Evolutionary conservation across 1,140 invertebrate genomes (phyloP), one percentile per base, ranked within the genome.

Genomic region (Camponotus pennsylvanicus): DNA sequence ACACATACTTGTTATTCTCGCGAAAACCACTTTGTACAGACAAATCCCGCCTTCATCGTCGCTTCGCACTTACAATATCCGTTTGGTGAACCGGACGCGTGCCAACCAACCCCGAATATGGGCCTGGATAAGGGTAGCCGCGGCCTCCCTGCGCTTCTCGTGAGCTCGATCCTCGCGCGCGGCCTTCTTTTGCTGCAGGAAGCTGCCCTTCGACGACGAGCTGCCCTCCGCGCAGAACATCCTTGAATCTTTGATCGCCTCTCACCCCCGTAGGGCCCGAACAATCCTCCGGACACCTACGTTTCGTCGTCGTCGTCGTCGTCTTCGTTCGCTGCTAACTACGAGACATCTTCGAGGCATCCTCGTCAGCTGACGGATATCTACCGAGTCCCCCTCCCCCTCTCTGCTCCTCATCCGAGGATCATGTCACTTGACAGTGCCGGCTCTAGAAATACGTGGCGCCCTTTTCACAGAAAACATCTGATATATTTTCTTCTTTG

Each of bases 131-230:
- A 96, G 94, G 9, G 96, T 96, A 70, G 97, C 97, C 18, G 97
- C 97, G 80, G 95, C 94, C 92, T 98, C 97, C 61, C 96, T 96
- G 87, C 97, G 96, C 93, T 98, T 97, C 91, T 98, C 98, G 69
- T 97, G 95, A 3, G 98, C 98, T 87, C 98, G 96, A 94, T 99
- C 98, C 91, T 96, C 97, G 87, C 98, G 96, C 8, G 98, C 98
- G 37, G 97, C 97, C 95, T 98, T 98, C 3, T 97, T 98, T 91
- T 98, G 97, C 92, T 98, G 97, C 88, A 98, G 95, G 92, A 98
- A 98, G 88, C 92, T 95, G 79, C 95, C 95, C 92, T 97, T 97
- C 34, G 96, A 94, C 27, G 96, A 96, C 21, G 96, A 96, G 45
- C 8, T 27, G n/a, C 18, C 34, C 70, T 73, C 9, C 49, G 49